phyloP scores from a whole-genome alignment of 2,888 invertebrate species.

The Lochmaea crataegi region DNA sequence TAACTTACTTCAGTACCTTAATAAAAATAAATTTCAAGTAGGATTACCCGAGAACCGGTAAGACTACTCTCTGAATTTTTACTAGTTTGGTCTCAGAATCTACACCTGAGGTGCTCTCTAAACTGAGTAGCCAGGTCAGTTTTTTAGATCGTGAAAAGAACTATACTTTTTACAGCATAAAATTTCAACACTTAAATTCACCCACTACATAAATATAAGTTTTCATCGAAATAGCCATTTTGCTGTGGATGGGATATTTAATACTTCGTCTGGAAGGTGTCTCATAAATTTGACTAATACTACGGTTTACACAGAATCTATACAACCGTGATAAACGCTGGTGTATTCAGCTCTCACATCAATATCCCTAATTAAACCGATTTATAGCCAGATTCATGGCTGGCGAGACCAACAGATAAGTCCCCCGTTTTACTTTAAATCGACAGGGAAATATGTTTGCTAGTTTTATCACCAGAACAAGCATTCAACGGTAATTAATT shows the following conservation, averaged over 20 bases:
- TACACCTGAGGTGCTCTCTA: no score
- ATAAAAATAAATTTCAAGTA: no score
- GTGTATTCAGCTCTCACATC: constrained; percentile 37
- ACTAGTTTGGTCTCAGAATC: no score
- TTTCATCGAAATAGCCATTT: constrained; percentile 12
- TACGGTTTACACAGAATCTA: constrained; percentile 45
- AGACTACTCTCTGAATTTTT: no score
- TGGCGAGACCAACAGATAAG: not conserved
- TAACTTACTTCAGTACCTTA: no score
- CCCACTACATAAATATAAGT: not conserved
- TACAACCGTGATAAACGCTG: constrained; percentile 30
- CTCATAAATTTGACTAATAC: constrained; percentile 46
- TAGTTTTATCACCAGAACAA: not conserved
- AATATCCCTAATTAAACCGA: constrained; percentile 45
- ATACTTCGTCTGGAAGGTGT: constrained; percentile 23
- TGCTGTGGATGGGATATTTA: constrained; percentile 12
- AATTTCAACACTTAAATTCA: not conserved
- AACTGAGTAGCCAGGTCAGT: no score
- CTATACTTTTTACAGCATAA: no score
- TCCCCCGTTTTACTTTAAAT: not conserved
- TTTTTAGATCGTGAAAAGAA: no score
- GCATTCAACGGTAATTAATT: no score
- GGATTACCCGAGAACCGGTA: no score
- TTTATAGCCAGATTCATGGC: constrained; percentile 39
- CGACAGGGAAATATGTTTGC: not conserved